Conservation (phyloP, 2,888 invertebrate genomes). For the Drosophila neotestacea region DNA sequence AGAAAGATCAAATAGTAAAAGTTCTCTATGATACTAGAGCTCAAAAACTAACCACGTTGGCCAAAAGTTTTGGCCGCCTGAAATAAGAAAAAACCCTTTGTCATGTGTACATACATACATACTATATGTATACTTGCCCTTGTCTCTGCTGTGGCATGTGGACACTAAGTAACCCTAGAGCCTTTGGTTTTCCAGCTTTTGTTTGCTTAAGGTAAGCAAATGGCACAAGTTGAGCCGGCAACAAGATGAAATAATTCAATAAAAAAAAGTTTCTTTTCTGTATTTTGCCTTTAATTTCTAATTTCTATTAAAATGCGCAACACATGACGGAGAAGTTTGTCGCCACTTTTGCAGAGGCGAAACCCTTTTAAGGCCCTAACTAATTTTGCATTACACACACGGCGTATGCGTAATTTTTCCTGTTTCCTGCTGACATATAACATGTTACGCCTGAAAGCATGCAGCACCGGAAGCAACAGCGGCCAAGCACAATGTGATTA, state of each 20-base stretch:
- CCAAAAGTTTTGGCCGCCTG: slow-evolving; percentile 38
- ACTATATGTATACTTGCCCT: background rate
- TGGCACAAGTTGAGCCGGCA: slow-evolving; percentile 3
- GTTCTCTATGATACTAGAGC: slow-evolving; percentile 27
- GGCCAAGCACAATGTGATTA: slow-evolving; percentile 36
- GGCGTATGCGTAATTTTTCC: slow-evolving; percentile 61
- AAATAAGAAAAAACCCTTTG: slow-evolving; percentile 3
- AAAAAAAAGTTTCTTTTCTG: slow-evolving; percentile 31
- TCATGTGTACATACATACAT: background rate
- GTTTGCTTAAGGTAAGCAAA: slow-evolving; percentile 29
- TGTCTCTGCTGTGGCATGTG: background rate
- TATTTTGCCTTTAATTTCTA: slow-evolving; percentile 29
- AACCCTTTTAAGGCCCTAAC: slow-evolving; percentile 51
- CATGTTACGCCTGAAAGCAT: slow-evolving; percentile 35
- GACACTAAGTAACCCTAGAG: slow-evolving; percentile 14
- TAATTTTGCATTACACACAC: slow-evolving; percentile 48
- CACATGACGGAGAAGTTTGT: slow-evolving; percentile 57
- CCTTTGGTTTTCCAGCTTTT: slow-evolving; percentile 15
- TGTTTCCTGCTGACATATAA: slow-evolving; percentile 49
- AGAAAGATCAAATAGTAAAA: slow-evolving; percentile 56
- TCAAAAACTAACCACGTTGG: slow-evolving; percentile 41
- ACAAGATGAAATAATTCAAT: slow-evolving; percentile 64
- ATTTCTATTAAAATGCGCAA: slow-evolving; percentile 64
- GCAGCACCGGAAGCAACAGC: slow-evolving; percentile 34
- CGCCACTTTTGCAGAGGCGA: slow-evolving; percentile 37